These are phyloP conservation scores for western clawed frog (Xenopus tropicalis) DNA, from an alignment of 2,113 vertebrate species.

Conservation along the genomic window DNA sequence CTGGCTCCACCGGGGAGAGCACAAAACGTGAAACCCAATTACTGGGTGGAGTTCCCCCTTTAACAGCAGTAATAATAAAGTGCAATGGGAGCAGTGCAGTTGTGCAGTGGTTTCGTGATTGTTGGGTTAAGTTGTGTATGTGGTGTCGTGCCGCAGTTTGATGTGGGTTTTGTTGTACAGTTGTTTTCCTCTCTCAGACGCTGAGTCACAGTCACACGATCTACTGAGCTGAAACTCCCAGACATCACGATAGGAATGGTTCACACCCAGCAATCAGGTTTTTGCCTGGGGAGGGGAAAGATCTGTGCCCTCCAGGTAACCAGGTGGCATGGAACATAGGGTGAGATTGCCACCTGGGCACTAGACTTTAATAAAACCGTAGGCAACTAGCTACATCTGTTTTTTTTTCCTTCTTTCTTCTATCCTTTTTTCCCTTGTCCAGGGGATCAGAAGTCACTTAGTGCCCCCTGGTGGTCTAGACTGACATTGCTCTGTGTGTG, in stretches of 20 bases:
- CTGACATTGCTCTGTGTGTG: background rate
- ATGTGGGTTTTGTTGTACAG: background rate
- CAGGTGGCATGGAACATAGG: background rate
- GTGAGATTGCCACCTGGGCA: background rate
- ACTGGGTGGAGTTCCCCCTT: too few species aligned
- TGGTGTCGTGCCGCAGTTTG: too few species aligned
- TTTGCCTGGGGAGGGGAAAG: background rate
- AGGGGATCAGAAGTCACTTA: background rate
- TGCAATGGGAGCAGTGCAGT: too few species aligned
- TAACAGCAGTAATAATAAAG: too few species aligned
- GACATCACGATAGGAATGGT: constrained; percentile 1
- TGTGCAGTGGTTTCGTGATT: too few species aligned
- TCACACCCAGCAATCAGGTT: background rate
- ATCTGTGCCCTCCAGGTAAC: background rate
- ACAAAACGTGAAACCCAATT: too few species aligned
- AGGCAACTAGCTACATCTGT: background rate
- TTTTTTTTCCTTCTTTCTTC: background rate
- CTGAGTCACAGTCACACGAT: constrained; percentile 33
- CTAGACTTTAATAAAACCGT: background rate
- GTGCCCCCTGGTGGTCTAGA: background rate
- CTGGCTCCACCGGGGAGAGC: too few species aligned
- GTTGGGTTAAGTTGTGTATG: too few species aligned
- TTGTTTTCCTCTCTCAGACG: constrained; percentile 14
- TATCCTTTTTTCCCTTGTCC: background rate
- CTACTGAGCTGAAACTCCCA: constrained; percentile 6